Base-by-base conservation (phyloP, 2,797 vertebrate species). In the Alcedo atthis region DNA sequence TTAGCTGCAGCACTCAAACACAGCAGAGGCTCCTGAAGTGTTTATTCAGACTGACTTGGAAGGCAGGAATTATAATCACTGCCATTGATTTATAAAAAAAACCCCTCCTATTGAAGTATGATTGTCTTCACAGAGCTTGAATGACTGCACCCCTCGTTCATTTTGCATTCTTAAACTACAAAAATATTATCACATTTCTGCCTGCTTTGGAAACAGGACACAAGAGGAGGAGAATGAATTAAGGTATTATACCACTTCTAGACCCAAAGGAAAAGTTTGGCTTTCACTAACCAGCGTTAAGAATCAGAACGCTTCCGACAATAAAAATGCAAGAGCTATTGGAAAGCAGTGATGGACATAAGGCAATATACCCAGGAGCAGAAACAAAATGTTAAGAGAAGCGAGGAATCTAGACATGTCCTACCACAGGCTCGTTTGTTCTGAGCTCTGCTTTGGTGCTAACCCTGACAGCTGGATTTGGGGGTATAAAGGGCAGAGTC, bases 81-180 rank as follows among this genome's bases (percentile, higher is more conserved):
- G 40, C 24, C 35, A 49, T 40, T 43, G 35, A 54, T 54, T 62
- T 14, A 37, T 12, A n/a, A 37, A 68, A 35, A 67, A 42, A 5
- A 6, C 20, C 45, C 45, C 45, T 42, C 42, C 32, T 46, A 32
- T 1, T 20, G 40, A 78, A 68, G 59, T 26, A 45, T 9, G 66
- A 58, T 45, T 0, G 0, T 25, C 66, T 70, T 48, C 55, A 62
- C 35, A 62, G 66, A 78, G 78, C 9, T 33, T 28, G n/a, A 74
- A 71, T 33, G 9, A 54, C 49, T 32, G 12, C 4, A 32, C 1
- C 16, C 20, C 1, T 4, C 5, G 3, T 3, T 9, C 5, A 16
- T 20, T 57, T 35, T 55, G 40, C 25, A 33, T 66, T 53, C 13
- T 46, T 67, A 61, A 78, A 40, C 35, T 22, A 76, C 17, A 46